phyloP scores from a whole-genome alignment of 2,113 vertebrate species.

The Cyprinodon tularosa region DNA sequence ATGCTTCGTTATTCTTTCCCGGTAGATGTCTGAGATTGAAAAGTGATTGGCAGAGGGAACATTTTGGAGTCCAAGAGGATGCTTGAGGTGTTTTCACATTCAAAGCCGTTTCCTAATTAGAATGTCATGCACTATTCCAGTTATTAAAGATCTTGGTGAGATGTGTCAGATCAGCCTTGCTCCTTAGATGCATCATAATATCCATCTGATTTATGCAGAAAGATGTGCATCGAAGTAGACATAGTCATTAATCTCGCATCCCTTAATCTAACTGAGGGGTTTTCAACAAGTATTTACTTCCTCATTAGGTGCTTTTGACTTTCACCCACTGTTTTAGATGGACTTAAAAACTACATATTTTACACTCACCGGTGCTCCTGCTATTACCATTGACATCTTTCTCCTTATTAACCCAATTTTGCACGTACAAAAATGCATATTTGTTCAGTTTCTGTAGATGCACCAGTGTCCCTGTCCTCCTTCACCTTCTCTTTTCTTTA shows the following conservation, averaged over 20 bases:
- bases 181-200: constrained; percentile 6
- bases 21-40: background rate
- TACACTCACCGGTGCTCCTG: too few species aligned
- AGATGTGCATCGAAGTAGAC: background rate
- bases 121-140: background rate
- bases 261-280: background rate
- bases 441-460: too few species aligned
- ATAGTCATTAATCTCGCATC: constrained; percentile 3
- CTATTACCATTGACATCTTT: too few species aligned
- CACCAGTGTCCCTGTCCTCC: too few species aligned
- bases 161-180: background rate
- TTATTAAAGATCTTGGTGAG: background rate
- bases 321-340: background rate
- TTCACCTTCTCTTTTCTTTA: too few species aligned
- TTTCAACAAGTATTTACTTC: background rate
- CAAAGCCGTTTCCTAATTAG: constrained; percentile 1
- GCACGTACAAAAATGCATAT: too few species aligned
- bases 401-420: too few species aligned
- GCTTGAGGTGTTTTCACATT: background rate
- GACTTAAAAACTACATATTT: background rate
- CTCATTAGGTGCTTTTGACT: constrained; percentile 5
- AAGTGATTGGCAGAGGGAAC: background rate
- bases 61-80: background rate
- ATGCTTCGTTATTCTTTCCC: background rate
- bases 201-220: background rate